Evolutionary conservation across 2,797 vertebrate genomes (phyloP).

Genomic region (Sebastes hubbsi): DNA sequence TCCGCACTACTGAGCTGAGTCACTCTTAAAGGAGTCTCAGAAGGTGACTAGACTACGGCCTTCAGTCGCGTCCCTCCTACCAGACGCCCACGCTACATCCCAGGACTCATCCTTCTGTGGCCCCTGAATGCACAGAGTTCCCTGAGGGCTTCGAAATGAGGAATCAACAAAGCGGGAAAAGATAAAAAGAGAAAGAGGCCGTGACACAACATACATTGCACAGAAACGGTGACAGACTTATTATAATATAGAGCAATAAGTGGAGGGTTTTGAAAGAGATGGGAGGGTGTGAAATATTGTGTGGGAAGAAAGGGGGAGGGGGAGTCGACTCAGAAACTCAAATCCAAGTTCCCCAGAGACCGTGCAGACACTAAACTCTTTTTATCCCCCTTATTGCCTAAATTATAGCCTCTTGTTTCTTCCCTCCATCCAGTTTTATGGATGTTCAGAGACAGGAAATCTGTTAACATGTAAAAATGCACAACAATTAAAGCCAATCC

Average conservation of each 20-base stretch:
- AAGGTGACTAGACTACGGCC: slow-evolving; percentile 53
- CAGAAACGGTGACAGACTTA: slow-evolving; percentile 17
- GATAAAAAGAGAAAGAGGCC: slow-evolving; percentile 15
- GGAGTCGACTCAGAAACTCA: slow-evolving; percentile 15
- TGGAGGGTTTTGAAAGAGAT: slow-evolving; percentile 13
- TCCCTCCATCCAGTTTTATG: slow-evolving; percentile 42
- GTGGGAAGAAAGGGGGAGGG: background rate
- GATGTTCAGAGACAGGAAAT: slow-evolving; percentile 59
- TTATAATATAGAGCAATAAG: slow-evolving; percentile 4
- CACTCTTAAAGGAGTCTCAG: slow-evolving; percentile 65
- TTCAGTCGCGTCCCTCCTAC: slow-evolving; percentile 38
- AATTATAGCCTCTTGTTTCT: slow-evolving; percentile 22
- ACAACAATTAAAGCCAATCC: slow-evolving; percentile 53
- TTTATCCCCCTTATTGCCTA: slow-evolving; percentile 5
- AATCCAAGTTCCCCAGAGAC: slow-evolving; percentile 23
- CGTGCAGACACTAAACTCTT: slow-evolving; percentile 7
- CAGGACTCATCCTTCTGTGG: slow-evolving; percentile 44
- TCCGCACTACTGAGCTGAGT: slow-evolving; percentile 77
- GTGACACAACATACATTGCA: slow-evolving; percentile 18
- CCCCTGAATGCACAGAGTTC: slow-evolving; percentile 38
- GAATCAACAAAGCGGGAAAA: slow-evolving; percentile 11
- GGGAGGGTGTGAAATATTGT: slow-evolving; percentile 8
- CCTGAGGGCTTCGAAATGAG: slow-evolving; percentile 37
- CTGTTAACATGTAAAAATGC: slow-evolving; percentile 50
- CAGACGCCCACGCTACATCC: slow-evolving; percentile 61